Percentiles rank a stretch among this genome's conserved stretches.
Conservation (phyloP, 2,113 vertebrate species). For the Mirounga angustirostris region DNA sequence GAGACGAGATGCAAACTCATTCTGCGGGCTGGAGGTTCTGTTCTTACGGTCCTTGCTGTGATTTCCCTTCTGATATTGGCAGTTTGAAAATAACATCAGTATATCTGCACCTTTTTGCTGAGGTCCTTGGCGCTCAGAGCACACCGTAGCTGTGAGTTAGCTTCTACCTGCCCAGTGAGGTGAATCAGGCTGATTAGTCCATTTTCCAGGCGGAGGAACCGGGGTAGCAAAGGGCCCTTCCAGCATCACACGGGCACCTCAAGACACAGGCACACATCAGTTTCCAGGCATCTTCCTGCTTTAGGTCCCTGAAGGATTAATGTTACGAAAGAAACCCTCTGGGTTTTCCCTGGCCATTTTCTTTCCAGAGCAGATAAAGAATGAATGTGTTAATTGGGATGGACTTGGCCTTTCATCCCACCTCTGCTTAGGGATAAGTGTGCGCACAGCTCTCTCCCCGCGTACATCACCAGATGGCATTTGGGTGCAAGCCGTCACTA, state of each 20-base stretch:
- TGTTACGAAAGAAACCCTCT: background rate
- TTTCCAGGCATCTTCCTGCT: background rate
- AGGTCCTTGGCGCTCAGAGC: background rate
- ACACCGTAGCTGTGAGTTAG: background rate
- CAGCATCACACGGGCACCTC: background rate
- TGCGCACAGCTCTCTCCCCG: background rate
- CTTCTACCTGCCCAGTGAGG: slow-evolving; percentile 37
- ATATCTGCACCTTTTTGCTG: background rate
- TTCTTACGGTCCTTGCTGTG: background rate
- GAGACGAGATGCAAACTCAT: slow-evolving; percentile 54
- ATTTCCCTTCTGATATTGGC: slow-evolving; percentile 52
- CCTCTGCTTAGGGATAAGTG: background rate
- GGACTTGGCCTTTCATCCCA: background rate
- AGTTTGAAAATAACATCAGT: slow-evolving; percentile 37
- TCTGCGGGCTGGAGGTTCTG: background rate
- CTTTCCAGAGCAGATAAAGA: slow-evolving; percentile 22
- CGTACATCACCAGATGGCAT: slow-evolving; percentile 51
- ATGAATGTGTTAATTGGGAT: slow-evolving; percentile 9
- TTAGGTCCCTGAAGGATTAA: slow-evolving; percentile 20
- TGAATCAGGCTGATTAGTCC: slow-evolving; percentile 45
- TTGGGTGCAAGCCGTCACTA: slow-evolving; percentile 57
- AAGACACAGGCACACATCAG: background rate
- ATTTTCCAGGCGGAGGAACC: slow-evolving; percentile 48
- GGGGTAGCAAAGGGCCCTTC: background rate
- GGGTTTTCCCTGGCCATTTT: background rate